phyloP scores from a whole-genome alignment of 2,113 vertebrate species.

The Lethenteron reissneri region DNA sequence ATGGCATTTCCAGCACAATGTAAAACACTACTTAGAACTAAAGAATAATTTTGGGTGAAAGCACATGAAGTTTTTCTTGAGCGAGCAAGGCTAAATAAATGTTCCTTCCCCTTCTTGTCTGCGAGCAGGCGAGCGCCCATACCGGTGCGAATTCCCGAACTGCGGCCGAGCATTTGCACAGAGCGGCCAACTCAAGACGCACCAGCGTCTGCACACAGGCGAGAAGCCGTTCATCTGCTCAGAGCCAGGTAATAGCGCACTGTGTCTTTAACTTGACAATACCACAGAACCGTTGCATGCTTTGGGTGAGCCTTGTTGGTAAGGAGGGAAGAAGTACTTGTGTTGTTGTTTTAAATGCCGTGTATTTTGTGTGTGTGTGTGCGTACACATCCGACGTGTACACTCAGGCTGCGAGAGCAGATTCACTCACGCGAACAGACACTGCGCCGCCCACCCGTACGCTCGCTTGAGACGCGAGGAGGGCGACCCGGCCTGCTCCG shows the following conservation, averaged over 20 bases:
- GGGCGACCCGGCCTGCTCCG: neutral
- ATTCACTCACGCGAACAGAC: conserved; percentile 88
- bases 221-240: conserved; percentile 96
- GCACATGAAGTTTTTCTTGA: too few species aligned
- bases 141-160: conserved; percentile 82
- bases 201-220: conserved; percentile 88
- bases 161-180: conserved; percentile 95
- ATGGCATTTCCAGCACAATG: too few species aligned
- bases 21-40: too few species aligned
- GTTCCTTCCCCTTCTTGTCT: conserved; percentile 1
- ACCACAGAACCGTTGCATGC: too few species aligned
- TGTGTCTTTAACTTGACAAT: neutral
- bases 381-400: neutral
- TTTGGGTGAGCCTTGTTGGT: too few species aligned
- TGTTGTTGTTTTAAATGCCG: neutral
- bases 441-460: conserved; percentile 81
- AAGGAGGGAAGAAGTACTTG: too few species aligned
- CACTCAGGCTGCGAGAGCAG: conserved; percentile 64
- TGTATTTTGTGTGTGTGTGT: neutral
- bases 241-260: conserved; percentile 44
- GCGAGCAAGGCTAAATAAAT: too few species aligned
- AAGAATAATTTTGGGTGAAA: too few species aligned
- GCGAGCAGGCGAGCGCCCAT: conserved; percentile 64
- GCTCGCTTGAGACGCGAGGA: conserved; percentile 78
- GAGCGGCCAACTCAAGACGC: conserved; percentile 92